Base-by-base conservation (phyloP, 2,797 vertebrate species). In the Helarctos malayanus region DNA sequence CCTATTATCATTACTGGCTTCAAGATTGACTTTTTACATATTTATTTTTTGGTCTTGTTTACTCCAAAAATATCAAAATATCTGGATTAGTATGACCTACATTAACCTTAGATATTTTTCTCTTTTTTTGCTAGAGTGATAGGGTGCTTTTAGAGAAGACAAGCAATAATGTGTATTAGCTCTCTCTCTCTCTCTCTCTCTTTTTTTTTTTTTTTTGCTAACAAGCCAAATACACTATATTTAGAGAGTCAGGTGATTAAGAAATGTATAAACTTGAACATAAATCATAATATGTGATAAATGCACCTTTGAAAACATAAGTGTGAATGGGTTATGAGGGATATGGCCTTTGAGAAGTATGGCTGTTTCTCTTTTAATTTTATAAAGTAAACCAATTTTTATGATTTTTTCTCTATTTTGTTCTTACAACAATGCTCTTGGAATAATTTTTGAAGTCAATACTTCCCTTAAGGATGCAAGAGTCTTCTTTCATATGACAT, bases 61-160 rank as follows among this genome's bases (percentile, higher is more conserved):
- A 98, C 97, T 96, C 57, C 98, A 96, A 98, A 98, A 98, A 98
- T 98, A 97, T 98, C 97, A 98, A 97, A 98, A 97, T 98, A 98
- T 95, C 95, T 97, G 94, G 90, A 98, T 98, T 98, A 97, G 87
- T 98, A 91, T 98, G 96, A 98, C 97, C 92, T 98, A 91, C 96
- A 97, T 98, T 98, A 98, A 97, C 82, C 81, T 98, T 97, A 96
- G 97, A 98, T 56, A 88, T 94, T 35, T 76, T 98, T 97, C 95
- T 93, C 98, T 98, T 97, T 95, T 93, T 98, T 98, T 97, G 71
- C 73, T 95, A 97, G 94, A 97, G 97, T 95, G 73, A 98, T 98
- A 97, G 27, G 23, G 38, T 97, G 90, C 79, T 97, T 71, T 89
- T 83, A 63, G 54, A 49, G 25, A 81, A 91, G 86, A 97, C 78